These are phyloP conservation scores for Pseudobourletiella spinata DNA, from an alignment of 1,140 invertebrate genomes.

Conservation along the genomic window DNA sequence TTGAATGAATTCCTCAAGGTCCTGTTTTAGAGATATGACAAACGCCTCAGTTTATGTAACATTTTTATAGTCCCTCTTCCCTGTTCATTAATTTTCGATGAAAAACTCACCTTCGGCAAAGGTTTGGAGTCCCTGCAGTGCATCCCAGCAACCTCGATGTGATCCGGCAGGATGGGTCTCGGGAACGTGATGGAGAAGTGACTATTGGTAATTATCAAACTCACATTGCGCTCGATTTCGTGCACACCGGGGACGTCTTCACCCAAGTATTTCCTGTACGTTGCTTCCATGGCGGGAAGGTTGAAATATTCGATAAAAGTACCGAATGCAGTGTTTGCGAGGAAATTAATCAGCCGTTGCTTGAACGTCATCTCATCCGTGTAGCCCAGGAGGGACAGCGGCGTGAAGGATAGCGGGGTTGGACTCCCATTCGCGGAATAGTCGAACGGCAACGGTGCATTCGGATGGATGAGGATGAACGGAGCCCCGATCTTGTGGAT, in stretches of 20 bases:
- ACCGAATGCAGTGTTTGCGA: slow-evolving; percentile 19
- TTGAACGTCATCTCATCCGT: slow-evolving; percentile 16
- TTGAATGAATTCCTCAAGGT: too few relatives aligned
- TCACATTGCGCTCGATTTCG: slow-evolving; percentile 44
- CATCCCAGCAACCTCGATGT: too few relatives aligned
- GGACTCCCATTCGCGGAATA: slow-evolving; percentile 12
- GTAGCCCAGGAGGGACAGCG: slow-evolving; percentile 2
- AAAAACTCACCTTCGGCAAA: too few relatives aligned
- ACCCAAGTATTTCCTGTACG: slow-evolving; percentile 30
- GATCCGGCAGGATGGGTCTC: too few relatives aligned
- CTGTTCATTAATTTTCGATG: too few relatives aligned
- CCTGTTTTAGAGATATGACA: too few relatives aligned
- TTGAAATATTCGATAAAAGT: slow-evolving; percentile 17
- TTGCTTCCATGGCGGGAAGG: slow-evolving; percentile 19
- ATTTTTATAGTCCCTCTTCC: too few relatives aligned
- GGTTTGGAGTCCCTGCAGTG: too few relatives aligned
- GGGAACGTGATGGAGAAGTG: too few relatives aligned
- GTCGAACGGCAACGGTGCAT: slow-evolving; percentile 21
- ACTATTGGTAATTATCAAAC: too few relatives aligned
- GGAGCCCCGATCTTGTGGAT: slow-evolving; percentile 14
- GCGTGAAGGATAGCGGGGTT: not conserved
- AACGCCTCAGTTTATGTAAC: too few relatives aligned
- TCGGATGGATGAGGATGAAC: slow-evolving; percentile 38
- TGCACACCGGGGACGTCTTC: slow-evolving; percentile 42
- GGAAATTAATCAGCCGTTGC: slow-evolving; percentile 7